Conservation (phyloP, 2,797 vertebrate species). For the Betta splendens region DNA sequence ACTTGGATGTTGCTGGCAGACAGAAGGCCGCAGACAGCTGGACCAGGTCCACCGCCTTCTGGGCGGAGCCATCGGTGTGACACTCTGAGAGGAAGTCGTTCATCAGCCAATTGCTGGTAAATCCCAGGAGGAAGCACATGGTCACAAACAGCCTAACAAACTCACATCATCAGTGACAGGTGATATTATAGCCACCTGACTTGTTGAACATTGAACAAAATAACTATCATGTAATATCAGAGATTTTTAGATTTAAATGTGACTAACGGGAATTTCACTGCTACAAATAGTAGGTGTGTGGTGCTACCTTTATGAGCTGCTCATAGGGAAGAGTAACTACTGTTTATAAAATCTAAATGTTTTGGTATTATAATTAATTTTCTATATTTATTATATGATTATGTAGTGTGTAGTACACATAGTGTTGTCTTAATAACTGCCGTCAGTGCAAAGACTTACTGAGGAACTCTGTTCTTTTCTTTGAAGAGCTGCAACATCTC, state of each 20-base stretch:
- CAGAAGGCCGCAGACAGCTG: slow-evolving; percentile 85
- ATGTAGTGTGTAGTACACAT: no score
- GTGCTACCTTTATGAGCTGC: background rate
- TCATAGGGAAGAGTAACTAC: no score
- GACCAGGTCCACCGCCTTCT: slow-evolving; percentile 85
- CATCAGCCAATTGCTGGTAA: slow-evolving; percentile 80
- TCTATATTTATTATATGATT: no score
- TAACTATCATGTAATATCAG: background rate
- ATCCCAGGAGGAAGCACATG: background rate
- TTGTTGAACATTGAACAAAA: background rate
- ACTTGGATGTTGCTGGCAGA: slow-evolving; percentile 72
- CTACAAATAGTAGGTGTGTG: no score
- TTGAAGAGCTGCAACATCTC: slow-evolving; percentile 85
- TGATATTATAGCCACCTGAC: background rate
- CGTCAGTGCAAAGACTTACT: slow-evolving; percentile 76
- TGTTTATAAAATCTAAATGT: no score
- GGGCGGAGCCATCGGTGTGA: slow-evolving; percentile 46
- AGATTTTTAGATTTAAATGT: background rate
- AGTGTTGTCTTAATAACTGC: background rate
- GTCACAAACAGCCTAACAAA: background rate
- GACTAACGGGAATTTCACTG: no score
- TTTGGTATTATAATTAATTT: no score
- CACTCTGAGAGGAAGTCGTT: slow-evolving; percentile 81
- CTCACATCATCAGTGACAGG: background rate
- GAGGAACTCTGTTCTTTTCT: slow-evolving; percentile 84